Percentiles rank a stretch among this genome's conserved stretches.
These are phyloP conservation scores for Pristionchus mayeri DNA, from an alignment of 2,888 invertebrate genomes.

Conservation along the genomic window DNA sequence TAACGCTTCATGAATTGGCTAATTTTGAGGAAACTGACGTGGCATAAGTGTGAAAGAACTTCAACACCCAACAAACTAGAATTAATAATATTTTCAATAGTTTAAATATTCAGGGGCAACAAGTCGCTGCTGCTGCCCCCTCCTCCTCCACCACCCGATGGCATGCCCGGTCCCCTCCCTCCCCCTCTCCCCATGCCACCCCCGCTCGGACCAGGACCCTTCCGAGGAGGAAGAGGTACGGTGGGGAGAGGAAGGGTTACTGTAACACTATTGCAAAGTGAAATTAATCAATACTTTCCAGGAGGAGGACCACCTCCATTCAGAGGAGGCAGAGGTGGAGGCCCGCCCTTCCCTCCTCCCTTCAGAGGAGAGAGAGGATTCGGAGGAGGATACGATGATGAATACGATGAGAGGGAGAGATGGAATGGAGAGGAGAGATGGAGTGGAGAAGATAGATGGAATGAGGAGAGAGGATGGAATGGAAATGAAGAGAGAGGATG, in stretches of 20 bases:
- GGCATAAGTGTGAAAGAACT: background rate
- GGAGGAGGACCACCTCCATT: background rate
- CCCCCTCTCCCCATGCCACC: background rate
- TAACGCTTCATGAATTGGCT: background rate
- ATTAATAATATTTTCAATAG: no score
- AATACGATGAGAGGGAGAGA: background rate
- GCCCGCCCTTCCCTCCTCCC: background rate
- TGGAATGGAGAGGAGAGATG: background rate
- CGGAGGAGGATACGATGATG: background rate
- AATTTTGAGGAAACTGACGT: background rate
- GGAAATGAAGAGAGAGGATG: background rate
- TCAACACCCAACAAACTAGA: no score
- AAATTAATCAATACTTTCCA: no score
- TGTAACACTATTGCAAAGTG: no score
- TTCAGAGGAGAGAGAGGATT: background rate
- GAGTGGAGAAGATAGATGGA: background rate
- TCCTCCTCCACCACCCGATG: background rate
- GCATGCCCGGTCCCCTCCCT: background rate
- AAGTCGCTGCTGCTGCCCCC: background rate
- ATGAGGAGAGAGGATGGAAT: background rate
- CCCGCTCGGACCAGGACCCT: background rate
- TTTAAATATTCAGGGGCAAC: no score
- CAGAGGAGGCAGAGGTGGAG: background rate
- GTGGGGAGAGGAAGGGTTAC: background rate
- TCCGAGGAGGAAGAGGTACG: conserved; percentile 18